Percentiles rank a stretch among this genome's conserved stretches.
Conservation (phyloP, 2,113 vertebrate species). For the Mustelus asterias region DNA sequence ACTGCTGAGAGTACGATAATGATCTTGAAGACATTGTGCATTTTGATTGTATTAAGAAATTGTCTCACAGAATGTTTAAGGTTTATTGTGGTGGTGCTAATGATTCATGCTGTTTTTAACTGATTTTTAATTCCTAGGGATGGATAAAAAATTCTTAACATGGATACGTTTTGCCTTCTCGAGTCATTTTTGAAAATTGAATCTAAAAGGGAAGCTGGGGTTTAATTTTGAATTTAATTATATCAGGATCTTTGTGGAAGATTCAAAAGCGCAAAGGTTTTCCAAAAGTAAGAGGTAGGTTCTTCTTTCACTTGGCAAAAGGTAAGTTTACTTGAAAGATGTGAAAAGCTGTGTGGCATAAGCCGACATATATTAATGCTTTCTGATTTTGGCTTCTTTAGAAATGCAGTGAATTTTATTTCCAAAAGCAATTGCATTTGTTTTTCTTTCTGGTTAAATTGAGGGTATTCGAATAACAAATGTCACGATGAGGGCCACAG, state of each 20-base stretch:
- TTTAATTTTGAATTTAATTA: background rate
- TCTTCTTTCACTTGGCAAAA: background rate
- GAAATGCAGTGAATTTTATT: background rate
- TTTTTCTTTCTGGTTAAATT: too few species aligned
- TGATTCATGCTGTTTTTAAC: background rate
- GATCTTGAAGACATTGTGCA: background rate
- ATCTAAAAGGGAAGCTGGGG: background rate
- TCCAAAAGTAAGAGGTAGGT: background rate
- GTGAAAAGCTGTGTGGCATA: too few species aligned
- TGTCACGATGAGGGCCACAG: too few species aligned
- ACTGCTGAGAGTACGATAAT: background rate
- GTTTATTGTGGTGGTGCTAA: background rate
- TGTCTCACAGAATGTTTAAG: background rate
- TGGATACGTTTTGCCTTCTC: background rate
- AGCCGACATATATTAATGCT: too few species aligned
- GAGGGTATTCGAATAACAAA: too few species aligned
- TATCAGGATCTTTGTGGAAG: background rate
- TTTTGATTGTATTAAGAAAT: background rate
- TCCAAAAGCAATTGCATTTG: too few species aligned
- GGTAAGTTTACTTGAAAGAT: background rate
- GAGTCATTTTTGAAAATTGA: background rate
- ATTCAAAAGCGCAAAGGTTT: background rate
- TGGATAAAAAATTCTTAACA: background rate
- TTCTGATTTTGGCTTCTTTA: background rate
- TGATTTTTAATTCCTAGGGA: background rate